These are phyloP conservation scores for Psophia crepitans DNA, from an alignment of 2,113 vertebrate species.

Conservation along the genomic window DNA sequence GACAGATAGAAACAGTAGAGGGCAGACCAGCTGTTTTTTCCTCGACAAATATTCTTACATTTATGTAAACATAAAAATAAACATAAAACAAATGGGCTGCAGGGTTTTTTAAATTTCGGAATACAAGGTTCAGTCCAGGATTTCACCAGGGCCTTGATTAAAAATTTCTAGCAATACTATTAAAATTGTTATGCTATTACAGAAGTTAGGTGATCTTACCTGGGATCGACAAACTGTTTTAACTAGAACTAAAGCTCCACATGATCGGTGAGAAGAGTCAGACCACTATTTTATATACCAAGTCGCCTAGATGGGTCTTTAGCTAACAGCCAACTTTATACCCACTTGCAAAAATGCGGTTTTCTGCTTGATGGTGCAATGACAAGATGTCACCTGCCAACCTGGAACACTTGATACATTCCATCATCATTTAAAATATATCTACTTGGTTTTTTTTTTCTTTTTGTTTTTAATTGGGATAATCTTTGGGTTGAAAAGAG, in stretches of 20 bases:
- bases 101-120: slow-evolving; percentile 40
- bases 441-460: neutral
- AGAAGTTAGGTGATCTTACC: neutral
- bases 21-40: slow-evolving; percentile 30
- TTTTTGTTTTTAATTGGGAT: neutral
- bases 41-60: neutral
- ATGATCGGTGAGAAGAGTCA: neutral
- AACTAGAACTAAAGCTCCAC: neutral
- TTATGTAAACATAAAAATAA: neutral
- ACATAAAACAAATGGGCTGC: slow-evolving; percentile 24
- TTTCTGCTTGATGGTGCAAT: slow-evolving; percentile 64
- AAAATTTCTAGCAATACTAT: slow-evolving; percentile 61
- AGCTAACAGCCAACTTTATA: slow-evolving; percentile 18
- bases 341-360: slow-evolving; percentile 46
- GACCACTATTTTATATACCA: slow-evolving; percentile 45
- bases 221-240: neutral
- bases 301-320: slow-evolving; percentile 35
- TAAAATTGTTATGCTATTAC: neutral
- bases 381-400: slow-evolving; percentile 60
- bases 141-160: slow-evolving; percentile 54
- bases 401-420: slow-evolving; percentile 71
- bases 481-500: neutral
- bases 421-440: slow-evolving; percentile 44
- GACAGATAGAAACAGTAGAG: slow-evolving; percentile 46
- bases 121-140: slow-evolving; percentile 33